These are phyloP conservation scores for Beris chalybata DNA, from an alignment of 2,888 invertebrate genomes.

Conservation along the genomic window DNA sequence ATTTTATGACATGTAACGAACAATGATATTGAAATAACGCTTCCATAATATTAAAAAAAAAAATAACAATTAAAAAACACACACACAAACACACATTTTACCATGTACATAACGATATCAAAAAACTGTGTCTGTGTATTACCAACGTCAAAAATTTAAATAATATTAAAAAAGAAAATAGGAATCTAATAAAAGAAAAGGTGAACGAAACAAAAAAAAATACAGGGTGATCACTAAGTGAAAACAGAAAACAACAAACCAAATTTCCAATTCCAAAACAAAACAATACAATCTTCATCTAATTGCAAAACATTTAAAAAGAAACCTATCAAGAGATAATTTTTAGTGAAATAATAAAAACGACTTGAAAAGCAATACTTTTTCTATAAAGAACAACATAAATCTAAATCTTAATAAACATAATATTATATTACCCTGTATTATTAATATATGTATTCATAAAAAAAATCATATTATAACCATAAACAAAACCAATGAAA, in stretches of 20 bases:
- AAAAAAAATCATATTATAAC: neutral
- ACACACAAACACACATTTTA: neutral
- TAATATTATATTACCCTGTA: slow-evolving; percentile 22
- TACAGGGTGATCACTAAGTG: slow-evolving; percentile 31
- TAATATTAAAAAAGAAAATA: slow-evolving; percentile 16
- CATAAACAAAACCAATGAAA: slow-evolving; percentile 2
- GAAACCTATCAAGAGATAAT: no score
- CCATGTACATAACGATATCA: no score
- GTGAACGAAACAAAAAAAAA: slow-evolving; percentile 15
- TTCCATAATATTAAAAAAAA: slow-evolving; percentile 3
- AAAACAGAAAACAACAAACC: slow-evolving; percentile 12
- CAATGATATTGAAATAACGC: no score
- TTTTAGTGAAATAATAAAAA: neutral
- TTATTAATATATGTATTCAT: neutral
- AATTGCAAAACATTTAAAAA: no score
- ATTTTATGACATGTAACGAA: no score
- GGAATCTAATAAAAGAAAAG: slow-evolving; percentile 9
- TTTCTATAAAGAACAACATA: slow-evolving; percentile 1
- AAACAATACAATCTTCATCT: neutral
- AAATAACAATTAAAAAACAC: slow-evolving; percentile 19
- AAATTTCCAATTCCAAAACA: neutral
- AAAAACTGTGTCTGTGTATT: no score
- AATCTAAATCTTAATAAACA: slow-evolving; percentile 11
- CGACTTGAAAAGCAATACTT: slow-evolving; percentile 24
- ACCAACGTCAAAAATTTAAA: slow-evolving; percentile 10